Conservation (phyloP, 2,797 vertebrate species). For the Ambastaia sidthimunki region DNA sequence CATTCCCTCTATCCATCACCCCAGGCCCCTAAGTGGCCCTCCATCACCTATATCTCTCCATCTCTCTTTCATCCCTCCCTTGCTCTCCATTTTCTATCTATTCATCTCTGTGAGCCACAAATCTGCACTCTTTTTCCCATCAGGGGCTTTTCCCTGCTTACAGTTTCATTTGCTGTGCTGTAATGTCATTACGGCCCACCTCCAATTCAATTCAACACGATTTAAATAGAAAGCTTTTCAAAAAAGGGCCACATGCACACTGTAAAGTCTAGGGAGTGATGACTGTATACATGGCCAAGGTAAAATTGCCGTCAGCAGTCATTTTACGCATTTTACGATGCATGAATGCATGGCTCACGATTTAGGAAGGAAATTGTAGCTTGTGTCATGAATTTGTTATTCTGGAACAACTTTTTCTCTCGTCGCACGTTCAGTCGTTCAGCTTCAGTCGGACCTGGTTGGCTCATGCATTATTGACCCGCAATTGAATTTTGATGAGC, state of each 20-base stretch:
- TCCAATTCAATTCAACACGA: conserved; percentile 30
- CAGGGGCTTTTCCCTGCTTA: conserved; percentile 17
- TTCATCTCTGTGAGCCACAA: conserved; percentile 34
- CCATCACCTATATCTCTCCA: conserved; percentile 19
- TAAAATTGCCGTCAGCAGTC: background rate
- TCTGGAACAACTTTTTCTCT: conserved; percentile 6
- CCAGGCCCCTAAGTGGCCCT: conserved; percentile 35
- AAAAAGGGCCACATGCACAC: background rate
- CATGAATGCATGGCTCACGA: background rate
- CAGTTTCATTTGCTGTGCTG: conserved; percentile 30
- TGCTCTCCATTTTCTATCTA: conserved; percentile 5
- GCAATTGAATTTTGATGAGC: conserved; percentile 61
- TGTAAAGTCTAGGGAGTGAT: background rate
- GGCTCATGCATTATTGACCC: conserved; percentile 61
- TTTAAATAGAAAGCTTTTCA: conserved; percentile 38
- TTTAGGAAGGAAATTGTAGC: conserved; percentile 2
- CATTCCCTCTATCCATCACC: conserved; percentile 50
- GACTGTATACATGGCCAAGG: background rate
- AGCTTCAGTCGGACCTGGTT: conserved; percentile 36
- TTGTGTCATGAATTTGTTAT: conserved; percentile 14
- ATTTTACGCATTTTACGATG: background rate
- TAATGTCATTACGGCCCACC: conserved; percentile 38
- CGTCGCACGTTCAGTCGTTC: conserved; percentile 35
- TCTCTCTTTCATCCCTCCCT: background rate
- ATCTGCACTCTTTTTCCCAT: conserved; percentile 21